Evolutionary conservation across 1,140 invertebrate genomes (phyloP), one percentile per base, ranked within the genome.

Genomic region (Mya arenaria): DNA sequence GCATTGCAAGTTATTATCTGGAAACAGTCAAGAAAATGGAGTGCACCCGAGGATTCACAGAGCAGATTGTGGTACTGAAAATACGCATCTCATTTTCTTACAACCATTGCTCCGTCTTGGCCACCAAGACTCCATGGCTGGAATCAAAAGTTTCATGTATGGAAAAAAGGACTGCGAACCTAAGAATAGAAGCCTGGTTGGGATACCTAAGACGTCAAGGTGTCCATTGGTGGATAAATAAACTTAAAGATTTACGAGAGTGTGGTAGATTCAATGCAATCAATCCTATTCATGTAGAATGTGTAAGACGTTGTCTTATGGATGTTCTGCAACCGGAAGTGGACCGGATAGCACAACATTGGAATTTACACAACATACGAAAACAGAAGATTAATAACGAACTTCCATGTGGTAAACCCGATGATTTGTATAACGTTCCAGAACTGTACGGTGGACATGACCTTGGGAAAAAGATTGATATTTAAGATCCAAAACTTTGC

Each of bases 271-370:
- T 23, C 25, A 34, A 73, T 37, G 30, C 17, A 23, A 5, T 30
- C 32, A 37, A 58, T 55, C 52, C 30, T 30, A 41, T 60, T 6
- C 28, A 36, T 30, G 4, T 17, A 23, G 71, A 36, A 23, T 23
- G 28, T 52, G 10, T 73, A 55, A 58, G 25, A 73, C 60, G 56
- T 37, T 73, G 71, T 58, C 60, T 73, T 58, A 60, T 34, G 71
- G 71, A 73, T 37, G 3, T 37, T 10, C 4, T 73, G 4, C 55
- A 73, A 73, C 36, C 52, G 6, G 3, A 73, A 23, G 19, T 73
- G 13, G 71, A 73, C 25, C 37, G 28, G 37, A 73, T 58, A 55
- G 69, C 69, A 30, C 69, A 72, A 72, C 19, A 72, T n/a, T 72
- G 69, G 69, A 72, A 72, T 55, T 17, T 25, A 6, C 69, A 72